Evolutionary conservation across 1,140 invertebrate species (phyloP), one percentile per base, ranked within the genome.

Genomic region (Orchesella cincta): DNA sequence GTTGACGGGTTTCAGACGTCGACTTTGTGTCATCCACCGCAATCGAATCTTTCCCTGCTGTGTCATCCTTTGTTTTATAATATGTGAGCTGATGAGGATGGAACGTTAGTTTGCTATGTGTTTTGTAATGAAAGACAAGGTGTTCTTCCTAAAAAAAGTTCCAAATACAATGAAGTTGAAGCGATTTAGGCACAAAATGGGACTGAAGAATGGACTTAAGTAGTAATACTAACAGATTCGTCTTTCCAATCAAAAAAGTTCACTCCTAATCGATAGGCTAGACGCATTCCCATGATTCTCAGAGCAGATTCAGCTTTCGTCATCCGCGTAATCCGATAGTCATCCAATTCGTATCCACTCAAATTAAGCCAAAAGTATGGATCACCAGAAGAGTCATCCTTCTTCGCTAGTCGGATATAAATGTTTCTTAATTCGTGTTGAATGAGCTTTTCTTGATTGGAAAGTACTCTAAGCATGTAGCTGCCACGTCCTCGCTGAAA

Each of bases 171-270:
- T 5, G 33, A 29, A 67, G 28, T 67, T 67, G 14, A 31, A n/a
- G n/a, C n/a, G n/a, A n/a, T n/a, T n/a, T n/a, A n/a, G n/a, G n/a
- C n/a, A n/a, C n/a, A n/a, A 67, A 31, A 31, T 67, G 31, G 26
- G 31, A 67, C 8, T 16, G n/a, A 67, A 33, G 29, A 16, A 16
- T 31, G n/a, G 26, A 67, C 14, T 5, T 73, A 39, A 39, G 36
- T 39, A 20, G 5, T 29, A 34, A n/a, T n/a, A 8, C 71, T 73
- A 12, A 73, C 71, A 46, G 71, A 73, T 39, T 73, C 71, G 26
- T 73, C 71, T 73, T 46, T 73, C 71, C 71, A 73, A 28, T 73
- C 71, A 26, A 73, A 73, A 26, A 39, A 73, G 36, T 73, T 73
- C 3, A 73, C 28, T 3, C 71, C 71, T 3, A 73, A 23, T 5